Percentiles rank a stretch among this genome's conserved stretches.
Evolutionary conservation across 2,888 invertebrate genomes (phyloP).

Genomic region (Panzeria rudis): DNA sequence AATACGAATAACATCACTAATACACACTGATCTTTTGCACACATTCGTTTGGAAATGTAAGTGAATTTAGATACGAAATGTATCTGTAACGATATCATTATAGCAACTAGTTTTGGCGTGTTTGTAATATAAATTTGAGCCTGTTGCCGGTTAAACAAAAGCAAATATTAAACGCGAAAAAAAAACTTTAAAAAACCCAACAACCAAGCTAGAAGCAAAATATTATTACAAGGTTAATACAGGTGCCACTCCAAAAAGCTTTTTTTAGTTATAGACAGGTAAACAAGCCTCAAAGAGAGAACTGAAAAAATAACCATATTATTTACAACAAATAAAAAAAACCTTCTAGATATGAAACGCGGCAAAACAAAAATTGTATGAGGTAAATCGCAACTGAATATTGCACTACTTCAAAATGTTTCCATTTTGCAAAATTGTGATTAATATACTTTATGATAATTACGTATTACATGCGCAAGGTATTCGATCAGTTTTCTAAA

Average conservation of each 20-base stretch:
- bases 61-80: conserved; percentile 1
- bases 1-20: too few species aligned
- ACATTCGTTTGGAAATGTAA: background rate
- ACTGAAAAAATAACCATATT: background rate
- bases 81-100: background rate
- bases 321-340: background rate
- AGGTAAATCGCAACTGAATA: background rate
- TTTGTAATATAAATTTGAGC: conserved; percentile 47
- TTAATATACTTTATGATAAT: too few species aligned
- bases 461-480: too few species aligned
- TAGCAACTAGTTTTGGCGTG: conserved; percentile 18
- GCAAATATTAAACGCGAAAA: background rate
- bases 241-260: conserved; percentile 71
- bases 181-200: conserved; percentile 27
- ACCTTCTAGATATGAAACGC: conserved; percentile 26
- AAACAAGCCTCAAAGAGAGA: conserved; percentile 41
- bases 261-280: conserved; percentile 1
- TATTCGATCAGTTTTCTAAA: too few species aligned
- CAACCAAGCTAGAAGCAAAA: conserved; percentile 3
- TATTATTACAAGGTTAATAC: conserved; percentile 26
- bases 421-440: too few species aligned
- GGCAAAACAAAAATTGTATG: background rate
- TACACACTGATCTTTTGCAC: background rate
- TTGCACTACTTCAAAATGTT: background rate
- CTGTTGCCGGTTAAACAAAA: conserved; percentile 47